Base-by-base conservation (phyloP, 2,113 vertebrate genomes). In the Phylloscopus trochilus region DNA sequence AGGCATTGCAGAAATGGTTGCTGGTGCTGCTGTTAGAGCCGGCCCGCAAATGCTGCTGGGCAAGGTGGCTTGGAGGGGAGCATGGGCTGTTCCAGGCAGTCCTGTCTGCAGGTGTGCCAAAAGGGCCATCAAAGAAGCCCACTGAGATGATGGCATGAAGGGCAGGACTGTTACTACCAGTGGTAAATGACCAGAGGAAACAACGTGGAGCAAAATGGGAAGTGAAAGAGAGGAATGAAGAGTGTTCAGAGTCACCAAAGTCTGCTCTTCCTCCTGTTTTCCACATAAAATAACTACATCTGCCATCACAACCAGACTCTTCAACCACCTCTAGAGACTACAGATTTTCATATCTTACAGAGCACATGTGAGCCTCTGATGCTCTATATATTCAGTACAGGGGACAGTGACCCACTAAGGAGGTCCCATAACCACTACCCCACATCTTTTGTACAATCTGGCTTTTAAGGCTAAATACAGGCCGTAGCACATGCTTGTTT, bases 31-130 rank as follows among this genome's bases (percentile, higher is more conserved):
- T 18, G 7, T 39, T 28, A 16, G 24, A 70, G 56, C 27, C 5
- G 6, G 33, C 9, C 33, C 28, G 37, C 59, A 47, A 63, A 27
- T 0, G 0, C n/a, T 63, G 58, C 39, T 33, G 49, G 62, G 64
- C 44, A 21, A 39, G 27, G 30, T 4, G 4, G 1, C 0, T 3
- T 27, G 39, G 60, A 52, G 23, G 15, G 19, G 8, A 70, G 44
- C 13, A 27, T 2, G 18, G 51, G 30, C 44, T 68, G 24, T 21
- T 67, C 33, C 53, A 56, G 31, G 2, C 16, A 83, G 67, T 35
- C 43, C 43, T 43, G 46, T 53, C 26, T 52, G 33, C 47, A 69
- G 15, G 11, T 67, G 18, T 17, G 21, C 22, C 44, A 55, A 33
- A 92, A 73, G 22, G 7, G 15, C 27, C 20, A 80, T 11, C 46